Base-by-base conservation (phyloP, 2,888 invertebrate species). In the Glomeris marginata region DNA sequence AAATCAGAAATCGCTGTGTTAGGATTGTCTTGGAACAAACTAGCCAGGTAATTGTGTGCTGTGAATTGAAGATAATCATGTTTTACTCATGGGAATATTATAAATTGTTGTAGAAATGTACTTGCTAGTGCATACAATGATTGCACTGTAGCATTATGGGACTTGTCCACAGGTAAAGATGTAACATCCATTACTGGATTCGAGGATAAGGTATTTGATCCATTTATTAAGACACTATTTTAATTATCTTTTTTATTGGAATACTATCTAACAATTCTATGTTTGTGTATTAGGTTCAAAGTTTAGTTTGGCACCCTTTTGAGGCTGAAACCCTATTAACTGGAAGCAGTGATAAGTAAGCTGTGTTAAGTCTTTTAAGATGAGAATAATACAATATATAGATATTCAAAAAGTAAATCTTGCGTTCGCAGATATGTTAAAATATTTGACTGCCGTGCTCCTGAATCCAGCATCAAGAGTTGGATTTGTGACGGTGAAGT, bases 81-180 rank as follows among this genome's bases (percentile, higher is more conserved):
- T n/a, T n/a, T n/a, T n/a, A n/a, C n/a, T n/a, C n/a, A n/a, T n/a
- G n/a, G n/a, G n/a, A n/a, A n/a, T n/a, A n/a, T n/a, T n/a, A n/a
- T n/a, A n/a, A n/a, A n/a, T 34, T 50, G 20, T 49, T 49, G 2
- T 49, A 81, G 83, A 33, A 88, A 94, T 64, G 78, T 94, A 34
- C 64, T 97, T 55, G 92, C 92, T 0, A 92, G 92, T 68, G 91
- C 83, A 0, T 94, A 92, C 0, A 94, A 86, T 0, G 97, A 97
- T 68, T 74, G 76, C 58, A 83, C 84, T 1, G 79, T 88, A 4
- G 72, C 86, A 20, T 66, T 97, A 1, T 97, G 97, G 97, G 95
- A 97, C 69, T 71, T 97, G 62, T 84, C 87, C 58, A 77, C 77
- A 58, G 80, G 82, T 10, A 72, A 72, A 52, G 81, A 86, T 0